Percentiles rank a stretch among this genome's conserved stretches.
These are phyloP conservation scores for Paramuricea clavata DNA, from an alignment of 92 coral and sea anemone genomes.

Conservation along the genomic window DNA sequence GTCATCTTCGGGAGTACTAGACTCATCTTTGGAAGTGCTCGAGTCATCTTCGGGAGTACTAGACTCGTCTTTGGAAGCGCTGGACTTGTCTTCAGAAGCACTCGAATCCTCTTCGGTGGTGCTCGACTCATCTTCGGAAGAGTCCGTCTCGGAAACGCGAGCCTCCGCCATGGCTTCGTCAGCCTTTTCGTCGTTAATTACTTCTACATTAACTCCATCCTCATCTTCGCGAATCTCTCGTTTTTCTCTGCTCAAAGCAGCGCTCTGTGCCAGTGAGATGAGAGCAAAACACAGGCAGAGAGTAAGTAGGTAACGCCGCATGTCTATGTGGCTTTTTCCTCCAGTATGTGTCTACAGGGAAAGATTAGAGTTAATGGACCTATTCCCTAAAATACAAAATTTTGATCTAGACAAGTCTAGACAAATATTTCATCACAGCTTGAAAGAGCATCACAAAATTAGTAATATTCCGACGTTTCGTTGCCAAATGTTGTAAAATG, in stretches of 20 bases:
- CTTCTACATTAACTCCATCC: slow-evolving; percentile 19
- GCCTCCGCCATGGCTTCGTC: not conserved
- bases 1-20: not conserved
- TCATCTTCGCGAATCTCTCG: slow-evolving; percentile 4
- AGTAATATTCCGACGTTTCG: no score
- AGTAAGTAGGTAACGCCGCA: slow-evolving; percentile 18
- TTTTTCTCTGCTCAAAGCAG: slow-evolving; percentile 18
- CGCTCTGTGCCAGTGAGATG: slow-evolving; percentile 7
- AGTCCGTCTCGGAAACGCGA: not conserved
- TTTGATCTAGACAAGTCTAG: no score
- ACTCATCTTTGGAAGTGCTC: not conserved
- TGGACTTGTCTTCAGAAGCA: not conserved
- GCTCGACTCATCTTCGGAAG: slow-evolving; percentile 2
- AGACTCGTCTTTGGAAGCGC: not conserved
- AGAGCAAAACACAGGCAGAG: slow-evolving; percentile 9
- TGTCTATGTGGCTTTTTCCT: slow-evolving; percentile 23
- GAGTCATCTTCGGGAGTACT: not conserved
- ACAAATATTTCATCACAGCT: no score
- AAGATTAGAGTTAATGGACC: no score
- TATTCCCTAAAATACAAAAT: no score
- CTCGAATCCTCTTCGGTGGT: slow-evolving; percentile 2
- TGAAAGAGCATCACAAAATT: no score
- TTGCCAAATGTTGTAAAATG: no score
- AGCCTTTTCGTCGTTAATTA: slow-evolving; percentile 12
- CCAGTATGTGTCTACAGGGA: slow-evolving; percentile 10